Conservation (phyloP, 2,113 vertebrate genomes). For the Phyllostomus hastatus region DNA sequence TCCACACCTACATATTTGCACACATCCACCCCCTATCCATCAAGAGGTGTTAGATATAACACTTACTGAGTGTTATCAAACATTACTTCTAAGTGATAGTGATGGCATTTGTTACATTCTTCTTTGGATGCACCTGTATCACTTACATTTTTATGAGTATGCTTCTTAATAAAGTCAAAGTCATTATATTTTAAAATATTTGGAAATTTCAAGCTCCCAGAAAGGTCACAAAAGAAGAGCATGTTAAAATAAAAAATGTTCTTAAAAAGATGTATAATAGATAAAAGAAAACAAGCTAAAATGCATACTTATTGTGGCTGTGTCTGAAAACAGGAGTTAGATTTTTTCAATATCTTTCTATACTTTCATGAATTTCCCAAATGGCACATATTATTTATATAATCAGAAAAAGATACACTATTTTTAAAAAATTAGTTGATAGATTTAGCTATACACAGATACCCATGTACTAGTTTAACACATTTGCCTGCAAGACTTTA, state of each 20-base stretch:
- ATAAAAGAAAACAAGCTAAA: background rate
- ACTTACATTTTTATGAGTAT: background rate
- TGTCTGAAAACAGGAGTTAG: background rate
- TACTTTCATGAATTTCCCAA: background rate
- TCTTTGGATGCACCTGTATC: background rate
- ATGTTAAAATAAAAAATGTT: background rate
- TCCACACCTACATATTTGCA: background rate
- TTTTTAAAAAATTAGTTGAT: background rate
- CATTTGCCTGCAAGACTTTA: background rate
- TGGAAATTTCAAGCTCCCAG: background rate
- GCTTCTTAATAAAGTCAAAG: background rate
- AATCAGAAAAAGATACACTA: background rate
- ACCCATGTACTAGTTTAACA: background rate
- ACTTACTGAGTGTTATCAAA: background rate
- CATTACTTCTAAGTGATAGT: background rate
- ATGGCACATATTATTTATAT: background rate
- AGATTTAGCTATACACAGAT: background rate
- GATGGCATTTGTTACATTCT: background rate
- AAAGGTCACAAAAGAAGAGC: background rate
- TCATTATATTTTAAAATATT: background rate
- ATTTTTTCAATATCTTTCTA: background rate
- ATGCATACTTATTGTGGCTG: background rate
- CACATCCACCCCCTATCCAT: background rate
- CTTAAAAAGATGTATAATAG: background rate
- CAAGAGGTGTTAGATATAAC: background rate